Evolutionary conservation across 2,797 vertebrate genomes (phyloP), one percentile per base, ranked within the genome.

Genomic region (Gorsachius magnificus): DNA sequence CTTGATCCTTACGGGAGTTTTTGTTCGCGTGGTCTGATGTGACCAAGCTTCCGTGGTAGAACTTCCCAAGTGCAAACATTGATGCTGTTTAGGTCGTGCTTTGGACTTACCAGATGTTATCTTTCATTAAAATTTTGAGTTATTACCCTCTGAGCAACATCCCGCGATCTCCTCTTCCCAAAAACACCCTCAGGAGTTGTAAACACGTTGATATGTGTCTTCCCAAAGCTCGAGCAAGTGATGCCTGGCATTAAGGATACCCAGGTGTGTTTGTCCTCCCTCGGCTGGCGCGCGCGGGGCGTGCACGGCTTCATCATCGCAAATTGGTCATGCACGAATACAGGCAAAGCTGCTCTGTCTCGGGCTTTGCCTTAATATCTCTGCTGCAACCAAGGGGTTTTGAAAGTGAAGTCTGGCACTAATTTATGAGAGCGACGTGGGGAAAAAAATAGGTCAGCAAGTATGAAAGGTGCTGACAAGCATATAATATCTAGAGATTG

Each of bases 401-500:
- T 45, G 89, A n/a, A 56, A 75, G 50, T 36, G 85, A 94, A 51
- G 56, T 9, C 84, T 95, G 93, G 17, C 57, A 8, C 35, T 79
- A 26, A 92, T 95, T 87, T 51, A 46, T 76, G 83, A 63, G 43
- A 46, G 21, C 1, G 2, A 65, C 70, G 29, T 6, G 13, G 41
- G 58, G 36, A 2, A 6, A 26, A 31, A 57, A 22, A 22, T 13
- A 91, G 79, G 28, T 83, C 94, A 95, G 94, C 91, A 22, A 66
- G 22, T 41, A 20, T 85, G 93, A 64, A 45, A 93, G 77, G 86
- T 94, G 95, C 95, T 94, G 96, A 88, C 72, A 60, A 36, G 88
- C 88, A 50, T 15, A 16, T 78, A 74, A 46, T 10, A 70, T 26
- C 94, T 75, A 17, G 58, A 56, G 53, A 41, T 80, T 56, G 86